Evolutionary conservation across 2,888 invertebrate species (phyloP).

Genomic region (Orthosia cruda): DNA sequence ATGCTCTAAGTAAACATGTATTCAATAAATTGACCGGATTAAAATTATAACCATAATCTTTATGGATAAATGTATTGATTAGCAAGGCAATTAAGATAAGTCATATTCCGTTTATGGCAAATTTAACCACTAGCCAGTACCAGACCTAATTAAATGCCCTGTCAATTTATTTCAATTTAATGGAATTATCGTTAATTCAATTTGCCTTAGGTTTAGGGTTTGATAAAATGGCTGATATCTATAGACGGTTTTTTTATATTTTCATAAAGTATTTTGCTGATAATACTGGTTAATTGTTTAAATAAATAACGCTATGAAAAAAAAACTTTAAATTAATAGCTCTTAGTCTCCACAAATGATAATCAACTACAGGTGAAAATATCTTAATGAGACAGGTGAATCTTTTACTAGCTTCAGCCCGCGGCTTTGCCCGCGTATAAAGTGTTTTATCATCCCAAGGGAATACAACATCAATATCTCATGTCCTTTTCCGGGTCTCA

Average conservation of each 20-base stretch:
- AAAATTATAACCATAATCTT: slow-evolving; percentile 39
- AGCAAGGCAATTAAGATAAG: slow-evolving; percentile 43
- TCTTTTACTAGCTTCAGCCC: no score
- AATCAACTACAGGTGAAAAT: slow-evolving; percentile 11
- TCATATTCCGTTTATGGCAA: slow-evolving; percentile 35
- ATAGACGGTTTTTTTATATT: background rate
- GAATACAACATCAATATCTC: no score
- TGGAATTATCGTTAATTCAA: slow-evolving; percentile 14
- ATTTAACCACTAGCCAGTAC: slow-evolving; percentile 3
- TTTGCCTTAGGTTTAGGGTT: background rate
- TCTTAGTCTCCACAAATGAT: slow-evolving; percentile 8
- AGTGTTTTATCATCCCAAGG: no score
- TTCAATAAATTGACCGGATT: slow-evolving; percentile 22
- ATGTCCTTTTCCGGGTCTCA: no score
- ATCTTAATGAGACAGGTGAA: slow-evolving; percentile 29
- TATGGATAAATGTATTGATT: slow-evolving; percentile 39
- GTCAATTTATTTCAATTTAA: slow-evolving; percentile 32
- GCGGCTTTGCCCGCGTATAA: no score
- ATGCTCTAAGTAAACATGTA: slow-evolving; percentile 29
- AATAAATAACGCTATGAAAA: slow-evolving; percentile 5
- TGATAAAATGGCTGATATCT: slow-evolving; percentile 12
- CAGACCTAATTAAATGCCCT: slow-evolving; percentile 27
- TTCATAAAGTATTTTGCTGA: background rate
- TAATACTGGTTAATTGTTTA: background rate
- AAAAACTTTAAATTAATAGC: slow-evolving; percentile 2